These are phyloP conservation scores for Hemibates koningsi DNA, from an alignment of 2,113 vertebrate genomes.

Conservation along the genomic window DNA sequence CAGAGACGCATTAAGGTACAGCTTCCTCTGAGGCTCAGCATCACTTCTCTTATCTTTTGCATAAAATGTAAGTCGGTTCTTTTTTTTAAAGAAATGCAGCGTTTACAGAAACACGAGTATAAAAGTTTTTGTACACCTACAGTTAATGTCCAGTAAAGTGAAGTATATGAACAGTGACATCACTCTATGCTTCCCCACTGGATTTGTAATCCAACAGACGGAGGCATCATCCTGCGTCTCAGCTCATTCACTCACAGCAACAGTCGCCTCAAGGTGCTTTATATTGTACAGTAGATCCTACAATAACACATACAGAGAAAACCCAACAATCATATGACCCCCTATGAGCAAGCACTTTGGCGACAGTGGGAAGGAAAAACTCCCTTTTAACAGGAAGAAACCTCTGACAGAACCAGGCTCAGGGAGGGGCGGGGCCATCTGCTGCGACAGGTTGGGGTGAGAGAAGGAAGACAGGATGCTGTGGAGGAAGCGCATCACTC, in stretches of 20 bases:
- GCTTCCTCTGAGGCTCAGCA: background rate
- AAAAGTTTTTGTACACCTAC: background rate
- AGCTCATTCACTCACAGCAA: background rate
- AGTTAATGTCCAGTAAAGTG: background rate
- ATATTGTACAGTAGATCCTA: fast-evolving
- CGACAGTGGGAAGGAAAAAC: fast-evolving
- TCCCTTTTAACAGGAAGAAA: background rate
- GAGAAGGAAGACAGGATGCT: background rate
- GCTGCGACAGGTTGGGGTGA: background rate
- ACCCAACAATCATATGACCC: fast-evolving
- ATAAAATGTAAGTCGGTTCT: background rate
- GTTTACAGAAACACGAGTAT: background rate
- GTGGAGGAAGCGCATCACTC: background rate
- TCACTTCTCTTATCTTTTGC: background rate
- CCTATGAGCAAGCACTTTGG: background rate
- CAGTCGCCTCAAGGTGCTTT: background rate
- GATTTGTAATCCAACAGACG: background rate
- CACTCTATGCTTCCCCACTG: background rate
- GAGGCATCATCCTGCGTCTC: background rate
- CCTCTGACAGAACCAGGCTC: background rate
- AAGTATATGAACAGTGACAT: background rate
- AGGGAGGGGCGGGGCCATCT: background rate
- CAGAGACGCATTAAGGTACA: slow-evolving; percentile 98
- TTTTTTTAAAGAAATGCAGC: background rate
- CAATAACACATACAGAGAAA: too few species aligned